Conservation (phyloP, 2,888 invertebrate genomes). For the Tolmerus cingulatus region DNA sequence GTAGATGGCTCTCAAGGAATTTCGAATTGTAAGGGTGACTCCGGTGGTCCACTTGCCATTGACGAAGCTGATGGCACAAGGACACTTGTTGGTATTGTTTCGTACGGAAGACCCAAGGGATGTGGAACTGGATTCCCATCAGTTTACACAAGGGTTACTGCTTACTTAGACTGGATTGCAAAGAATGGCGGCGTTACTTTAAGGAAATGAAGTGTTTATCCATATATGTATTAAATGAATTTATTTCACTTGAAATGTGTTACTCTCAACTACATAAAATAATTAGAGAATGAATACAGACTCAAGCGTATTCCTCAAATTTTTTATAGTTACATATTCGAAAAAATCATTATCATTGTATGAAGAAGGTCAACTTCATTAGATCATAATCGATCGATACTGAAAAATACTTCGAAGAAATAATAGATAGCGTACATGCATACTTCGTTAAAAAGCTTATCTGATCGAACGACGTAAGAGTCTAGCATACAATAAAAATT, state of each 20-base stretch:
- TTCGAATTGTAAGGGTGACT: slow-evolving; percentile 59
- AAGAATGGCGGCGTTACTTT: not conserved
- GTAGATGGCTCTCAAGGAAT: slow-evolving; percentile 17
- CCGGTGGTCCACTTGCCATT: slow-evolving; percentile 56
- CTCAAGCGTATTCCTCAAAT: too few relatives aligned
- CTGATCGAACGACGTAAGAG: too few relatives aligned
- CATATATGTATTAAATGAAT: not conserved
- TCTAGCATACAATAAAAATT: too few relatives aligned
- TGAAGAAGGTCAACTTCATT: too few relatives aligned
- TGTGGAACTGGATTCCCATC: slow-evolving; percentile 44
- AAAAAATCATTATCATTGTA: too few relatives aligned
- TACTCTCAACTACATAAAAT: not conserved
- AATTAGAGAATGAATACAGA: too few relatives aligned
- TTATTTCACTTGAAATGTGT: not conserved
- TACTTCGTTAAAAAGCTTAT: too few relatives aligned
- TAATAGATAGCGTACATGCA: too few relatives aligned
- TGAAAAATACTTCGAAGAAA: too few relatives aligned
- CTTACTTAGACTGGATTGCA: slow-evolving; percentile 40
- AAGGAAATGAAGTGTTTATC: not conserved
- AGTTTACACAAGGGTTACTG: slow-evolving; percentile 39
- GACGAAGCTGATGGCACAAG: slow-evolving; percentile 24
- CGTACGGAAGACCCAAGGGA: slow-evolving; percentile 39
- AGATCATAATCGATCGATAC: too few relatives aligned
- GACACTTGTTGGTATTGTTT: slow-evolving; percentile 40
- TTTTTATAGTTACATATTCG: too few relatives aligned